phyloP scores from a whole-genome alignment of 1,140 invertebrate genomes.

The Neodiprion pinetum region DNA sequence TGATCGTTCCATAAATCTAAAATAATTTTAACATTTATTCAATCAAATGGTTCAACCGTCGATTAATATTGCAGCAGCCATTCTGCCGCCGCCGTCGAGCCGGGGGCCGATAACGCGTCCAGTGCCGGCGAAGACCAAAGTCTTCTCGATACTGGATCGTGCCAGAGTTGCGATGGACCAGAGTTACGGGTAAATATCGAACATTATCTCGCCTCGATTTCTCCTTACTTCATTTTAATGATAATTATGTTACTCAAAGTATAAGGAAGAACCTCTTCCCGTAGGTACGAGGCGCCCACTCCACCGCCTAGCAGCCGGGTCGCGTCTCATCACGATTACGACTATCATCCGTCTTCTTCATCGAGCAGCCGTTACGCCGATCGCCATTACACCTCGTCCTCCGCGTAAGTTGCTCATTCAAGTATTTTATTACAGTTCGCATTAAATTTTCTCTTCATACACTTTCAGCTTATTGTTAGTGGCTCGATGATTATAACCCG shows the following conservation, averaged over 20 bases:
- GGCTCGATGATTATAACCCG: too few relatives aligned
- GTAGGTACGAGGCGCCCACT: conserved; percentile 44
- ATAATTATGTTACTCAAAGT: conserved; percentile 18
- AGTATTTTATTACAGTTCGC: too few relatives aligned
- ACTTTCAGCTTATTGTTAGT: too few relatives aligned
- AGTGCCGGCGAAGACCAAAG: conserved; percentile 76
- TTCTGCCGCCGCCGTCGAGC: conserved; percentile 52
- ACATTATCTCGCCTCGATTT: neutral
- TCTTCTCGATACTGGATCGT: conserved; percentile 82
- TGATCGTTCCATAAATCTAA: too few relatives aligned
- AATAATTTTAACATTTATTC: too few relatives aligned
- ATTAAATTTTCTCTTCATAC: conserved; percentile 1
- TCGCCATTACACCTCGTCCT: conserved; percentile 45
- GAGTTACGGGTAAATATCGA: conserved; percentile 67
- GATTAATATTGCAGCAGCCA: conserved; percentile 34
- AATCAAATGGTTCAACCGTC: too few relatives aligned
- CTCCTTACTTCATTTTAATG: neutral
- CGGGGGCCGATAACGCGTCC: conserved; percentile 61
- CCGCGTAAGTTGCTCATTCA: conserved; percentile 38
- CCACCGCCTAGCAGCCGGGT: conserved; percentile 42
- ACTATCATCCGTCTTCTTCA: conserved; percentile 44
- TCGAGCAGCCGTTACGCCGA: conserved; percentile 46
- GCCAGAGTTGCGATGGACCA: conserved; percentile 82
- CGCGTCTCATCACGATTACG: conserved; percentile 48
- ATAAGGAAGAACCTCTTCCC: conserved; percentile 12